Percentiles rank a stretch among this genome's conserved stretches.
Evolutionary conservation across 1,140 invertebrate species (phyloP).

Genomic region (Akabosia matsudoensis): DNA sequence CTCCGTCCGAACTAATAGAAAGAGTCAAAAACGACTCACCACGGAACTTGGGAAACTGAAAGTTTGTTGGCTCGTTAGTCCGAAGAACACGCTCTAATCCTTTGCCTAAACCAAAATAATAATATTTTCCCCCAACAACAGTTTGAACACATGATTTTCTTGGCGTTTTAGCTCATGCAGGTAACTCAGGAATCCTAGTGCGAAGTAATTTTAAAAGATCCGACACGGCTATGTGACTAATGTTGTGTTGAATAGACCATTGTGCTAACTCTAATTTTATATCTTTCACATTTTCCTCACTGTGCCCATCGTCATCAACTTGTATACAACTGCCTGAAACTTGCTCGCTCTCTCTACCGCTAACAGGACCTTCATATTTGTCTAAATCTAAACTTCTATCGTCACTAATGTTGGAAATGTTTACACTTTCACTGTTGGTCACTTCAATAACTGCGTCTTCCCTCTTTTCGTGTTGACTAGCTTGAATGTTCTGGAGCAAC

Average conservation of each 20-base stretch:
- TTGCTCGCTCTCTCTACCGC: not conserved
- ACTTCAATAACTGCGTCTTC: not conserved
- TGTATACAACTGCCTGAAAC: not conserved
- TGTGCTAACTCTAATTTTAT: not conserved
- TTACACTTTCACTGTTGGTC: not conserved
- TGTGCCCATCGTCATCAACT: no score
- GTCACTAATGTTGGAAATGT: not conserved
- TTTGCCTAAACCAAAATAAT: conserved; percentile 5
- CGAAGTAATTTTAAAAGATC: not conserved
- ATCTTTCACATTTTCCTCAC: not conserved
- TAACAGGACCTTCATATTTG: not conserved
- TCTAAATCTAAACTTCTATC: not conserved
- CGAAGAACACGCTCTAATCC: not conserved
- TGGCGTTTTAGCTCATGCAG: not conserved
- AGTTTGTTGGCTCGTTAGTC: not conserved
- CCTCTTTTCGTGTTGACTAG: not conserved
- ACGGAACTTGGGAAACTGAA: not conserved
- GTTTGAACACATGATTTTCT: not conserved
- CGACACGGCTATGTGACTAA: not conserved
- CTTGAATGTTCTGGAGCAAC: not conserved
- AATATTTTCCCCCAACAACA: not conserved
- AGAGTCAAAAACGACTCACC: conserved; percentile 21
- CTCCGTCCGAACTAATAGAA: conserved; percentile 46
- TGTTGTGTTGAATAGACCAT: not conserved
- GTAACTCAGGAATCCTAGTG: not conserved